Evolutionary conservation across 2,888 invertebrate genomes (phyloP).

Genomic region (Resseliella maxima): DNA sequence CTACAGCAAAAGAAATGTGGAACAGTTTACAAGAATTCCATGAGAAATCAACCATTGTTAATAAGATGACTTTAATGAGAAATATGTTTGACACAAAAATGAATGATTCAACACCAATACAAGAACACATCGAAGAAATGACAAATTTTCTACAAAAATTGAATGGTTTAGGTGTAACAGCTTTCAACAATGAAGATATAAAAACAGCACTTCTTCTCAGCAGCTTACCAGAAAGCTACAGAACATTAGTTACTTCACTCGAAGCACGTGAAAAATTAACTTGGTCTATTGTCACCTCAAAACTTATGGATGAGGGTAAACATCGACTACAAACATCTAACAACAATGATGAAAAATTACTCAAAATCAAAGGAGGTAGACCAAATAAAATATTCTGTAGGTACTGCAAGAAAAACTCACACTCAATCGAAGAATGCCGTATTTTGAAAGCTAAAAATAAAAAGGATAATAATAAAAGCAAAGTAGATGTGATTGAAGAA

Average conservation of each 20-base stretch:
- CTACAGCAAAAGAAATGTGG: no score
- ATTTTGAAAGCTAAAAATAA: no score
- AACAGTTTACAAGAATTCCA: no score
- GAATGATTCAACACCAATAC: slow-evolving; percentile 59
- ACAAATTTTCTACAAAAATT: slow-evolving; percentile 57
- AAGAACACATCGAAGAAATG: slow-evolving; percentile 58
- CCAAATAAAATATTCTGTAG: slow-evolving; percentile 56
- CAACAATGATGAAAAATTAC: not conserved
- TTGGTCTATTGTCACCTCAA: not conserved
- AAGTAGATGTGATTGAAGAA: not conserved
- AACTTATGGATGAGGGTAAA: not conserved
- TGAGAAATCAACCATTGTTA: not conserved
- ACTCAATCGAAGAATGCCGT: slow-evolving; percentile 57
- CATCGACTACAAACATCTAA: not conserved
- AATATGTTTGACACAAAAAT: no score
- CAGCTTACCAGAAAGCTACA: slow-evolving; percentile 55
- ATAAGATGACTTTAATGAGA: slow-evolving; percentile 58
- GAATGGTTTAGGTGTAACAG: slow-evolving; percentile 36
- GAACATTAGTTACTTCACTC: slow-evolving; percentile 58
- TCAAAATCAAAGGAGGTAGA: not conserved
- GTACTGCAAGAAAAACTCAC: slow-evolving; percentile 59
- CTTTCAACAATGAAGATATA: not conserved
- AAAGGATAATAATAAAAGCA: not conserved
- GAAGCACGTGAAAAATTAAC: slow-evolving; percentile 57
- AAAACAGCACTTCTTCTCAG: slow-evolving; percentile 8